phyloP scores from a whole-genome alignment of 2,113 vertebrate species.

The Accipiter cooperii region DNA sequence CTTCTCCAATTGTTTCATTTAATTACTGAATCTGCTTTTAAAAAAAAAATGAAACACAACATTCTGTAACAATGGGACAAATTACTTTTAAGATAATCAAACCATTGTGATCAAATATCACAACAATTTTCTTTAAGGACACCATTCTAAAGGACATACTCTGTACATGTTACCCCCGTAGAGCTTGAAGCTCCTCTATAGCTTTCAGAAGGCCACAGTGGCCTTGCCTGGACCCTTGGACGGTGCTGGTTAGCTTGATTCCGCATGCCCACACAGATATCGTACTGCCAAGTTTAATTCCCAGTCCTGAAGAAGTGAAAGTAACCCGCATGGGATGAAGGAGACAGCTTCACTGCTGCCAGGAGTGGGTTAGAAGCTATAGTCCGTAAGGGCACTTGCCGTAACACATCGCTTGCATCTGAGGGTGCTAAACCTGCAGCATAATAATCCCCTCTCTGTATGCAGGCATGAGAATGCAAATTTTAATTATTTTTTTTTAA shows the following conservation, averaged over 20 bases:
- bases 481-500: not conserved
- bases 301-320: not conserved
- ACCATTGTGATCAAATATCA: not conserved
- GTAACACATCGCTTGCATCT: not conserved
- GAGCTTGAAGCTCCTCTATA: not conserved
- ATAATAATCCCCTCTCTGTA: not conserved
- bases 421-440: not conserved
- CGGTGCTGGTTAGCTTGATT: not conserved
- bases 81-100: not conserved
- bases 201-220: not conserved
- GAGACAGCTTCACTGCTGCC: not conserved
- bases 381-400: not conserved
- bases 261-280: not conserved
- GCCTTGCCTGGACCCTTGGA: not conserved
- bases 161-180: fast-evolving
- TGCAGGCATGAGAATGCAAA: not conserved
- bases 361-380: not conserved
- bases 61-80: not conserved
- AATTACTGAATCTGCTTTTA: not conserved
- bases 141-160: too few species aligned
- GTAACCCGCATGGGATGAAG: not conserved
- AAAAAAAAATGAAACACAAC: not conserved
- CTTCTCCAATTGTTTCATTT: not conserved
- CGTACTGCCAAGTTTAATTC: not conserved
- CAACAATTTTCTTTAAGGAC: not conserved